Base-by-base conservation (phyloP, 2,888 invertebrate species). In the Lepidocyrtoides sp. region DNA sequence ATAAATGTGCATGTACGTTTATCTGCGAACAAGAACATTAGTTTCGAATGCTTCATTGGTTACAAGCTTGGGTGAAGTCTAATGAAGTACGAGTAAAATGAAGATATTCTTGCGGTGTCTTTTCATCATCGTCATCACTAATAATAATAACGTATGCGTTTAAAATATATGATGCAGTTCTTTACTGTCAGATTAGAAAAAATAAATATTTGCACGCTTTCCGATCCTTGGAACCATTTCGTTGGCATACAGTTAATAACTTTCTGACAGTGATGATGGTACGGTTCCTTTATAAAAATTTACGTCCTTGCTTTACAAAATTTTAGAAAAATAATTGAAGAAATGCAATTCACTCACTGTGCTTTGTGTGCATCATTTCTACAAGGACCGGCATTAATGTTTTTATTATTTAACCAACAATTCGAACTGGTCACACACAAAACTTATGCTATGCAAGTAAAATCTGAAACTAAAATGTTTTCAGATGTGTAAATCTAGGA, bases 71-170 rank as follows among this genome's bases (percentile, higher is more conserved):
- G 48, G 48, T 3, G 26, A 75, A 48, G 44, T 44, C 26, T 23
- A 54, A 57, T 20, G 54, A 54, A 32, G 32, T 79, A 7, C 57
- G 54, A 79, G 79, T 29, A 54, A 79, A 79, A 79, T 20, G 32
- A n/a, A 57, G 23, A 41, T 75, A 26, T 36, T 26, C 3, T 26
- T n/a, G 26, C 48, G 75, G 75, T 75, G 12, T 48, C 48, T 75
- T 48, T 75, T 44, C 79, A 79, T 54, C 79, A 32, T 17, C 54
- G 32, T 75, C 32, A 75, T 17, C 75, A 8, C n/a, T 20, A 36
- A 79, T 79, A 57, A 79, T 66, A n/a, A n/a, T n/a, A n/a, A n/a
- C n/a, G n/a, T 54, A 84, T 69, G 84, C n/a, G n/a, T 84, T 29
- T 54, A 54, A 51, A 69, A 51, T 48, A 69, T 75, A 54, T 32